These are phyloP conservation scores for Tychaedon coryphoeus DNA, from an alignment of 2,113 vertebrate species.

Conservation along the genomic window DNA sequence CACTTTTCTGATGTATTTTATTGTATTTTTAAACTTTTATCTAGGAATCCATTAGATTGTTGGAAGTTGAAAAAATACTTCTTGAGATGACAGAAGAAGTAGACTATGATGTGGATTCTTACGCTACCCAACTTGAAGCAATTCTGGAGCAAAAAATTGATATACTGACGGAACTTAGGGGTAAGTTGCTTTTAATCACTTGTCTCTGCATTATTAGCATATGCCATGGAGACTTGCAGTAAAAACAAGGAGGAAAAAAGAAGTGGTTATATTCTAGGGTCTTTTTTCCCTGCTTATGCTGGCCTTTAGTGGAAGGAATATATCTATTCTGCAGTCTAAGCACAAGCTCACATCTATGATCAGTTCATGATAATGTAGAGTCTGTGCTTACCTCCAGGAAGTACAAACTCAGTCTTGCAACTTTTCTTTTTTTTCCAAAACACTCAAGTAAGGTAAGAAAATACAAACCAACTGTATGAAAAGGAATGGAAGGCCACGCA, in stretches of 20 bases:
- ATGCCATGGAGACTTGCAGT: background rate
- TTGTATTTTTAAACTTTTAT: background rate
- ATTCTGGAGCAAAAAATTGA: slow-evolving; percentile 98
- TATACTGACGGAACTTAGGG: slow-evolving; percentile 91
- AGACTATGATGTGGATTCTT: slow-evolving; percentile 96
- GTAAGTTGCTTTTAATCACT: slow-evolving; percentile 67
- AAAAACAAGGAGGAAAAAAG: background rate
- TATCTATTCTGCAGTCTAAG: background rate
- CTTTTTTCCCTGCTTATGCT: background rate
- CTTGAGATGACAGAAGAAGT: slow-evolving; percentile 98
- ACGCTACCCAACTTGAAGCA: slow-evolving; percentile 93
- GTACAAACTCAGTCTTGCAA: background rate
- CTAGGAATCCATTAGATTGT: slow-evolving; percentile 95
- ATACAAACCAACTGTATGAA: background rate
- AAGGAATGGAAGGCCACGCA: background rate
- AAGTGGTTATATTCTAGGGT: background rate
- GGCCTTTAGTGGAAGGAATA: background rate
- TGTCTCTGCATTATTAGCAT: background rate
- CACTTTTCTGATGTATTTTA: background rate
- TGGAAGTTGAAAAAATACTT: slow-evolving; percentile 95
- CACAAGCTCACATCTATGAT: background rate
- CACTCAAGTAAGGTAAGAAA: background rate
- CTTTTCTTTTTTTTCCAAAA: background rate
- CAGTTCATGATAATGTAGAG: background rate
- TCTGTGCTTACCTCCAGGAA: background rate